Evolutionary conservation across 2,888 invertebrate genomes (phyloP).

Genomic region (Busseola fusca): DNA sequence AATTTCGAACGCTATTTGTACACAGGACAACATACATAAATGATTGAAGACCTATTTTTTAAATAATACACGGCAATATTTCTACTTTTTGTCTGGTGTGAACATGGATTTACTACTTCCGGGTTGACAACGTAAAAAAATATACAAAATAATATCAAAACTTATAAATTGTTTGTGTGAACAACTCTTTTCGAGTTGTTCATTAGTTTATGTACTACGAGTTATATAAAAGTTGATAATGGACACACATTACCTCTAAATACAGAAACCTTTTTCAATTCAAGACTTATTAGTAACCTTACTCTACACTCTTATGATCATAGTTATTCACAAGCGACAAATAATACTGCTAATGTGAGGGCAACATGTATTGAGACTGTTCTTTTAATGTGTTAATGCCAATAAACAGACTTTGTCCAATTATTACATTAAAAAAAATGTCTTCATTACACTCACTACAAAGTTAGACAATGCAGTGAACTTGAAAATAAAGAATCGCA

Average conservation of each 20-base stretch:
- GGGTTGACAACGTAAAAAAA: conserved; percentile 37
- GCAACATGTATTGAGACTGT: conserved; percentile 45
- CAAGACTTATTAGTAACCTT: conserved; percentile 60
- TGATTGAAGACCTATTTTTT: conserved; percentile 61
- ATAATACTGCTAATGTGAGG: conserved; percentile 75
- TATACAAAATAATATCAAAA: conserved; percentile 44
- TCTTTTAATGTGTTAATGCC: conserved; percentile 38
- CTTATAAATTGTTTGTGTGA: conserved; percentile 24
- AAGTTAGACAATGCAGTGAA: conserved; percentile 51
- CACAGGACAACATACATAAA: conserved; percentile 78
- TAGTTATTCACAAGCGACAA: conserved; percentile 69
- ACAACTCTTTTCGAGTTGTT: conserved; percentile 3
- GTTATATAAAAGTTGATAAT: conserved; percentile 29
- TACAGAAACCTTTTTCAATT: conserved; percentile 40
- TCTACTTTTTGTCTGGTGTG: conserved; percentile 81
- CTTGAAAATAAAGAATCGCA: conserved; percentile 31
- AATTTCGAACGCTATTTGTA: conserved; percentile 83
- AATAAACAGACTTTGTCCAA: conserved; percentile 56
- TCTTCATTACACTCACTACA: conserved; percentile 39
- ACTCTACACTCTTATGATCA: conserved; percentile 66
- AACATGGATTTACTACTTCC: conserved; percentile 28
- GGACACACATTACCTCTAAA: conserved; percentile 46
- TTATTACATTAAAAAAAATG: conserved; percentile 45
- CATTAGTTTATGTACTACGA: conserved; percentile 24
- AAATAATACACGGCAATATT: conserved; percentile 67